A percentile compares a stretch with the other conserved stretches of the same genome.
These are phyloP conservation scores for Siphlonurus alternatus DNA, from an alignment of 2,888 invertebrate species.

Conservation along the genomic window DNA sequence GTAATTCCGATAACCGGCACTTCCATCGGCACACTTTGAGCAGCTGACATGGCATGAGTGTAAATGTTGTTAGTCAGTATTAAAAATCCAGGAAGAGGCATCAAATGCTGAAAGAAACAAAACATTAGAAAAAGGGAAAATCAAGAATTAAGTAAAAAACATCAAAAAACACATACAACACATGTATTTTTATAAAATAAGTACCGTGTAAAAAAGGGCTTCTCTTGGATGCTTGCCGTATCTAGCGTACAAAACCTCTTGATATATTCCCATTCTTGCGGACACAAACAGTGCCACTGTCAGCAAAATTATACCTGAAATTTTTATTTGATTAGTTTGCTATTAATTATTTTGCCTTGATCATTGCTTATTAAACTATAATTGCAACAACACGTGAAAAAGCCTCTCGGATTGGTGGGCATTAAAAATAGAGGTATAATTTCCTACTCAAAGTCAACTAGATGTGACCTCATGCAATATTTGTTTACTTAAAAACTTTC, in stretches of 20 bases:
- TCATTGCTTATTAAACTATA: too few species aligned
- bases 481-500: too few species aligned
- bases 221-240: conserved; percentile 87
- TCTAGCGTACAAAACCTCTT: conserved; percentile 65
- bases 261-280: conserved; percentile 89
- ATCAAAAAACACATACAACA: too few species aligned
- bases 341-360: too few species aligned
- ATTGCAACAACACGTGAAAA: too few species aligned
- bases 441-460: too few species aligned
- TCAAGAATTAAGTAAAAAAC: conserved; percentile 75
- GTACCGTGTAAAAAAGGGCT: conserved; percentile 73
- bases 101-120: conserved; percentile 49
- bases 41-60: conserved; percentile 55
- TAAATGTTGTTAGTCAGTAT: conserved; percentile 60
- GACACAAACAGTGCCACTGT: conserved; percentile 81
- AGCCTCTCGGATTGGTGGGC: too few species aligned
- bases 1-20: conserved; percentile 40
- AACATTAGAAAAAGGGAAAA: conserved; percentile 63
- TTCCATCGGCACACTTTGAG: conserved; percentile 38
- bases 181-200: too few species aligned
- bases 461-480: too few species aligned
- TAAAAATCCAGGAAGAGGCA: conserved; percentile 80
- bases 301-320: conserved; percentile 66
- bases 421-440: too few species aligned
- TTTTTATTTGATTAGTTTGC: too few species aligned